Conservation (phyloP, 2,113 vertebrate species). For the Scomber japonicus region DNA sequence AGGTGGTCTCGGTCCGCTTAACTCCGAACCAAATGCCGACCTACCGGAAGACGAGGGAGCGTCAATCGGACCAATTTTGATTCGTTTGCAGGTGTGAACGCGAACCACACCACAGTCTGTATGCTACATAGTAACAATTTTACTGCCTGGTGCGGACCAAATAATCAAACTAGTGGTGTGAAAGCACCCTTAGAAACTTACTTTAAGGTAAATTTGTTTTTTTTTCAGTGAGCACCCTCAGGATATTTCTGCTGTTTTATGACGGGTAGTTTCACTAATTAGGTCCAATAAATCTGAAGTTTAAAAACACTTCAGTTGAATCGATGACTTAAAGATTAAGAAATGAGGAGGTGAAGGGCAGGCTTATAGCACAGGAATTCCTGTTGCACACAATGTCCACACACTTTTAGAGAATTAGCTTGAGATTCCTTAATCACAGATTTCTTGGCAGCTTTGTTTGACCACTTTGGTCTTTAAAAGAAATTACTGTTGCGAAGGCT, state of each 20-base stretch:
- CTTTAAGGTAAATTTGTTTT: background rate
- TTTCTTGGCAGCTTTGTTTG: conserved; percentile 29
- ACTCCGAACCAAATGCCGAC: too few relatives aligned
- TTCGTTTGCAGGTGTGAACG: too few relatives aligned
- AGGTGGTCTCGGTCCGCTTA: too few relatives aligned
- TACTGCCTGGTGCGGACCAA: too few relatives aligned
- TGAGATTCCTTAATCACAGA: conserved; percentile 9
- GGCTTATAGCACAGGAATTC: background rate
- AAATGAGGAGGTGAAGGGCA: conserved; percentile 33
- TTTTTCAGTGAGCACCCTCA: background rate
- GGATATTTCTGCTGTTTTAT: conserved; percentile 25
- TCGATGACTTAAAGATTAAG: conserved; percentile 16
- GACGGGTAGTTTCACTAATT: conserved; percentile 61
- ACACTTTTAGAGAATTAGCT: conserved; percentile 21
- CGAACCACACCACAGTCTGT: too few relatives aligned
- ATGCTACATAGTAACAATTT: too few relatives aligned
- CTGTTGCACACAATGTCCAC: conserved; percentile 18
- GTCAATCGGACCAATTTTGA: too few relatives aligned
- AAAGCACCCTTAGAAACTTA: conserved; percentile 13
- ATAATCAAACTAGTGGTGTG: too few relatives aligned
- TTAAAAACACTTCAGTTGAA: conserved; percentile 42
- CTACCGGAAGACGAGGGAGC: too few relatives aligned
- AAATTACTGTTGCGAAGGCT: conserved; percentile 8
- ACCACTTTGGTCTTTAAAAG: background rate
- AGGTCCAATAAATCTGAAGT: conserved; percentile 45